Evolutionary conservation across 2,888 invertebrate species (phyloP).

Genomic region (Drosophila antonietae): DNA sequence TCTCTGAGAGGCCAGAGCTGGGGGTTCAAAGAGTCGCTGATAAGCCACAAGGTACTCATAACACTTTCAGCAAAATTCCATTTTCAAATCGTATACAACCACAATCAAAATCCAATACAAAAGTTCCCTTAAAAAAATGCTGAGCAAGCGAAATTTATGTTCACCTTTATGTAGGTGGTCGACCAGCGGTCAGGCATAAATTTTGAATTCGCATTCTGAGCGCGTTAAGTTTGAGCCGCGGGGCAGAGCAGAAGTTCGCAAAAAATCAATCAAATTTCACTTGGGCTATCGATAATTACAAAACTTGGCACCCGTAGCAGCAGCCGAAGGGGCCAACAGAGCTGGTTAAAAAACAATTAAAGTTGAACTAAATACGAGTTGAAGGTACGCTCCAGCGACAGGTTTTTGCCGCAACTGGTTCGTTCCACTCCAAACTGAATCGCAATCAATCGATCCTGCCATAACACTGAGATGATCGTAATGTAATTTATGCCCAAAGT

Average conservation of each 20-base stretch:
- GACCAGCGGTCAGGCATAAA: slow-evolving; percentile 50
- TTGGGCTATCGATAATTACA: slow-evolving; percentile 64
- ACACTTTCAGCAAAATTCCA: slow-evolving; percentile 33
- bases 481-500: slow-evolving; percentile 70
- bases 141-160: slow-evolving; percentile 45
- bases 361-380: slow-evolving; percentile 74
- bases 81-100: slow-evolving; percentile 19
- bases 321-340: slow-evolving; percentile 16
- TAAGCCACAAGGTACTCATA: slow-evolving; percentile 41
- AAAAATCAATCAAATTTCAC: slow-evolving; percentile 79
- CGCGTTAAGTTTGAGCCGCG: slow-evolving; percentile 41
- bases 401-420: slow-evolving; percentile 59
- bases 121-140: not conserved
- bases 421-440: slow-evolving; percentile 33
- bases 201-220: slow-evolving; percentile 25
- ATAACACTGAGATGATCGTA: slow-evolving; percentile 66
- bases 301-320: slow-evolving; percentile 47
- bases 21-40: slow-evolving; percentile 23
- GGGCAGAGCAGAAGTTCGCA: slow-evolving; percentile 11
- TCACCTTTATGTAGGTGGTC: slow-evolving; percentile 58
- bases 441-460: slow-evolving; percentile 67
- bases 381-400: slow-evolving; percentile 46
- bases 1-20: not conserved
- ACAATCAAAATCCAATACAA: slow-evolving; percentile 8
- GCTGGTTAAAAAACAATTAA: slow-evolving; percentile 80